Conservation (phyloP, 2,888 invertebrate species). For the Acanthosepion lycidas region DNA sequence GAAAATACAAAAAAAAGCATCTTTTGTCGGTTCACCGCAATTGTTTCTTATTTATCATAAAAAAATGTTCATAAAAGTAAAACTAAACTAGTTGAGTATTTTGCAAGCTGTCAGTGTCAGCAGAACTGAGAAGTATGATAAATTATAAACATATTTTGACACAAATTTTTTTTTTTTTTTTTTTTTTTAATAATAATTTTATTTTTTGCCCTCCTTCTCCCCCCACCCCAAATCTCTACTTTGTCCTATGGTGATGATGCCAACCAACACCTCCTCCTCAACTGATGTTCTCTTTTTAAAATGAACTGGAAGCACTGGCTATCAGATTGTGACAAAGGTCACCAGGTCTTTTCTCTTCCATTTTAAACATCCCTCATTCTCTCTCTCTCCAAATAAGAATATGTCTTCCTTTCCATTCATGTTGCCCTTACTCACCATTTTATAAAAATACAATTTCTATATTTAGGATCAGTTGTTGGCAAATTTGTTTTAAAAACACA, state of each 20-base stretch:
- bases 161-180: not conserved
- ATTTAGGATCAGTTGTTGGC: not conserved
- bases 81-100: not conserved
- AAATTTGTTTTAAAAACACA: not conserved
- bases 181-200: not conserved
- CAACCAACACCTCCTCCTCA: no score
- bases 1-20: not conserved
- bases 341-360: not conserved
- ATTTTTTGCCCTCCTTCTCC: not conserved
- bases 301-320: not conserved
- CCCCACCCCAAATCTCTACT: not conserved
- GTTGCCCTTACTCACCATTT: not conserved
- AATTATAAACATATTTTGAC: not conserved
- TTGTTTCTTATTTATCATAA: not conserved
- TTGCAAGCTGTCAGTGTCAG: not conserved
- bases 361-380: not conserved
- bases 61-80: not conserved
- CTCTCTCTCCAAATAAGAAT: no score
- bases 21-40: not conserved
- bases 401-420: not conserved
- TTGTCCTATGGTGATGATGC: not conserved
- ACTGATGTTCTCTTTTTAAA: not conserved
- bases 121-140: not conserved
- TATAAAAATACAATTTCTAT: not conserved
- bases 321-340: slow-evolving; percentile 4